Base-by-base conservation (phyloP, 37 sponge, comb jelly and placozoan species). In the Diacarnus erythraeanus region DNA sequence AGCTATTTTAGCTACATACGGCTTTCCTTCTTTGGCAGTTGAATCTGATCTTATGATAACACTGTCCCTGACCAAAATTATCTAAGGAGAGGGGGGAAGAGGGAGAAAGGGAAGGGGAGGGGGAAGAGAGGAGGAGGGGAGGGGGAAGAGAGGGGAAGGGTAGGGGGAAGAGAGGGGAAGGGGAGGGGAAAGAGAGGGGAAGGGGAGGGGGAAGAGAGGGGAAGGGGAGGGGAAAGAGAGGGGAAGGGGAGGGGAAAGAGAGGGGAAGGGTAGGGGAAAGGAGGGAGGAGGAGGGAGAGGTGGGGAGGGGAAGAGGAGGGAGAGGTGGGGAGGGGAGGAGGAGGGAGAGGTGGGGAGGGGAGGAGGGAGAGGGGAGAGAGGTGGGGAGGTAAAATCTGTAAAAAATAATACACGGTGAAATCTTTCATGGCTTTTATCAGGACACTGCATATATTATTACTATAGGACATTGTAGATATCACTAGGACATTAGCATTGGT, bases 1-100 rank as follows among this genome's bases (percentile, higher is more conserved):
- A 10, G 76, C 84, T 26, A 91, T 67, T 38, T 86, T 86, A 0
- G 81, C 92, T 56, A 91, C 74, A 66, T 83, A 91, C 10, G 92
- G 92, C 42, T 67, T 84, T 9, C 79, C 80, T 22, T 59, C 27
- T 29, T 59, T 72, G 18, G 43, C 64, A 58, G 21, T 23, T 1
- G 42, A 41, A 36, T 77, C 81, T 31, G 87, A 74, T 42, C 66
- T 69, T 10, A 91, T 58, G 2, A 61, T 26, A 6, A 86, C 57
- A 41, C 63, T 59, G 35, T 91, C 92, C 8, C 87, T 59, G 3
- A 86, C 84, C 82, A 70, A 91, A 8, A 89, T 37, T 8, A 29
- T 65, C 89, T 89, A 42, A 0, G 38, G 29, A 34, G 33, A 47
- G 10, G 12, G 6, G 12, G 10, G 12, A 47, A 47, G 51, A 47